Evolutionary conservation across 2,113 vertebrate species (phyloP), one percentile per base, ranked within the genome.

Genomic region (Neodon shergylaensis): DNA sequence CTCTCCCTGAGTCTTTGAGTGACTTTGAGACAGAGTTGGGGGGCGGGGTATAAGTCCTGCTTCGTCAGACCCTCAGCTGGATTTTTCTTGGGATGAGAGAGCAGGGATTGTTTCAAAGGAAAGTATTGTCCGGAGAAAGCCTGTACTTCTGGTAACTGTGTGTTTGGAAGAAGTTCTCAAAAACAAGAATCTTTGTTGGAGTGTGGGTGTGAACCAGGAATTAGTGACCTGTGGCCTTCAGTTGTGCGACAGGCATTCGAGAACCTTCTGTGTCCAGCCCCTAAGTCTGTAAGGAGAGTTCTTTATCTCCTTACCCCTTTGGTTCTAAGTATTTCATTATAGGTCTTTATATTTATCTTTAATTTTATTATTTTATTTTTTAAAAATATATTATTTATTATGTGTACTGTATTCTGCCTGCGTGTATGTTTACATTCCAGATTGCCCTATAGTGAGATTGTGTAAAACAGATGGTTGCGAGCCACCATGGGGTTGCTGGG

Each of bases 21-120:
- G 88, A 96, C 94, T 96, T 61, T 81, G 70, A 83, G 68, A 79
- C 92, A 95, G 84, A 44, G 96, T 91, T 77, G 95, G 97, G 70
- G 70, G 85, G 97, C 12, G 0, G 84, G 70, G 92, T 21, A 58
- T 94, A 92, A 95, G 87, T 33, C 16, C 14, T 44, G 16, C 42
- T 65, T 84, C 82, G 61, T 54, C 63, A 93, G 54, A 97, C 81
- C 31, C 2, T 28, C 26, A 26, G 12, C 39, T 88, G 12, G 96
- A n/a, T 74, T 97, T 96, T 95, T 95, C 65, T 88, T 95, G 24
- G 95, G 94, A 92, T 78, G 76, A 90, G 58, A 39, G 76, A 81
- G 36, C 70, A 70, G 85, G 82, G 84, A 92, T 39, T 94, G 4
- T 42, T 82, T 73, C 61, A 87, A 90, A 33, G 19, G 52, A 31